phyloP scores from a whole-genome alignment of 2,797 vertebrate species.

The Acanthurus tractus region DNA sequence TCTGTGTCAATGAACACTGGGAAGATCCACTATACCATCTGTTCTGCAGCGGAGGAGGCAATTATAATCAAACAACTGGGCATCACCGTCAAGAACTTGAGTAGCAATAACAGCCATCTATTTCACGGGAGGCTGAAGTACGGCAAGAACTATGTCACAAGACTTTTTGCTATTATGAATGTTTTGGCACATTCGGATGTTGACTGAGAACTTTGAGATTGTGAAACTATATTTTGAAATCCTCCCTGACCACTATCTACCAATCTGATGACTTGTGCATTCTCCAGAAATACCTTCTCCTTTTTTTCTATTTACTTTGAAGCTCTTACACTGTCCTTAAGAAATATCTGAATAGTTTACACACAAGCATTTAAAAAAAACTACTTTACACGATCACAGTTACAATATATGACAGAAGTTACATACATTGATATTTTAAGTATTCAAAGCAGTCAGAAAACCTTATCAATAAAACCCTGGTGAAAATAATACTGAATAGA shows the following conservation, averaged over 20 bases:
- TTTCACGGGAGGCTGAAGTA: background rate
- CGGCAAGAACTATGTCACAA: background rate
- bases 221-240: conserved; percentile 41
- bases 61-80: conserved; percentile 41
- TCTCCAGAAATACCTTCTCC: conserved; percentile 13
- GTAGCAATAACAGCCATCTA: conserved; percentile 15
- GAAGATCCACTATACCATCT: conserved; percentile 54
- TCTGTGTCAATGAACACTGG: conserved; percentile 55
- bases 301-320: conserved; percentile 3
- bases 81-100: conserved; percentile 4
- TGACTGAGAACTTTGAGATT: conserved; percentile 31
- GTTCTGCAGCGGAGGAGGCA: conserved; percentile 35
- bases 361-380: background rate
- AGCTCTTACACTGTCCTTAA: background rate
- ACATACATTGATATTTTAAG: fast-evolving
- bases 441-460: background rate
- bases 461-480: background rate
- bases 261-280: conserved; percentile 35
- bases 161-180: background rate
- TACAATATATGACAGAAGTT: background rate
- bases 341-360: background rate
- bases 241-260: conserved; percentile 14
- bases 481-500: conserved; percentile 22
- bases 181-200: conserved; percentile 18
- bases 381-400: background rate